Evolutionary conservation across 2,888 invertebrate genomes (phyloP).

Genomic region (Horisme vitalbata): DNA sequence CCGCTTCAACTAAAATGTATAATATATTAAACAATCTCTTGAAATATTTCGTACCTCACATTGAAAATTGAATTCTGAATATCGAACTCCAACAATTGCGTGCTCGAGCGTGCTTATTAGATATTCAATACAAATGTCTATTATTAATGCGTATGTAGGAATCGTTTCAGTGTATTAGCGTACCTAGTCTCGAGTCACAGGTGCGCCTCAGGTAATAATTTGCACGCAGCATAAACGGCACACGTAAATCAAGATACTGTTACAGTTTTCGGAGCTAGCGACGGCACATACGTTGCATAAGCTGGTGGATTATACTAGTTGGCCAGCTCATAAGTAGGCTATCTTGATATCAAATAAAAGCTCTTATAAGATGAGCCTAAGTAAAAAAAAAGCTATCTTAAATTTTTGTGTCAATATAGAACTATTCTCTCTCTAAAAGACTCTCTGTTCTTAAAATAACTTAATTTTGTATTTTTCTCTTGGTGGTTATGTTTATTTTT

Average conservation of each 20-base stretch:
- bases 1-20: no score
- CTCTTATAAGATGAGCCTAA: no score
- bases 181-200: constrained; percentile 51
- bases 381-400: no score
- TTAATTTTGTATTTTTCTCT: no score
- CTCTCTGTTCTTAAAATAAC: no score
- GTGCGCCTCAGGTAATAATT: constrained; percentile 66
- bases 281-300: constrained; percentile 7
- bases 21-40: no score
- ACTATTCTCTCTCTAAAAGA: no score
- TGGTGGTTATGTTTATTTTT: no score
- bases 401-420: no score
- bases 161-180: constrained; percentile 40
- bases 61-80: constrained; percentile 9
- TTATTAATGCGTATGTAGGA: constrained; percentile 39
- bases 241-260: constrained; percentile 63
- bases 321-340: no score
- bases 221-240: constrained; percentile 50
- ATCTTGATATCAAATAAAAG: no score
- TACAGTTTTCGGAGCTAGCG: not conserved
- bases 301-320: no score
- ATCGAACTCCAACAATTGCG: constrained; percentile 23
- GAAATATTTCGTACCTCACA: not conserved
- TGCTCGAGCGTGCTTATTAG: constrained; percentile 24
- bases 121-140: constrained; percentile 26